A percentile compares a stretch with the other conserved stretches of the same genome.
These are phyloP conservation scores for Chitala chitala DNA, from an alignment of 2,113 vertebrate genomes.

Conservation along the genomic window DNA sequence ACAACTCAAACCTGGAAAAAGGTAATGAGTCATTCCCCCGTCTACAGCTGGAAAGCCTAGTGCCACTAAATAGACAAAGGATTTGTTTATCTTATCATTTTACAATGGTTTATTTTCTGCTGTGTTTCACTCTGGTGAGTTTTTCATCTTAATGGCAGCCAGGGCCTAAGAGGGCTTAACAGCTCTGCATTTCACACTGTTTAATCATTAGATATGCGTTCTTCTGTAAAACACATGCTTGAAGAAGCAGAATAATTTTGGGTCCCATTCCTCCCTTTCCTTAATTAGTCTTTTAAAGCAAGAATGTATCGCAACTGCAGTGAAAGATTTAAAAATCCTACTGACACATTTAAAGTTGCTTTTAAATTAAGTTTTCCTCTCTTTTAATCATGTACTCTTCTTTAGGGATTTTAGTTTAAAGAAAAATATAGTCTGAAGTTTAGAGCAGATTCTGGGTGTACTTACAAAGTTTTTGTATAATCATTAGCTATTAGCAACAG, in stretches of 20 bases:
- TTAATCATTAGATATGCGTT: constrained; percentile 61
- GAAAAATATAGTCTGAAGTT: neutral
- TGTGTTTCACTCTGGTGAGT: constrained; percentile 46
- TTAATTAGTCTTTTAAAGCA: constrained; percentile 55
- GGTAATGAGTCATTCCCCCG: constrained; percentile 40
- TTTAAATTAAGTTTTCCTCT: neutral
- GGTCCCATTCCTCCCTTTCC: constrained; percentile 49
- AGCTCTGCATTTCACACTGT: constrained; percentile 52
- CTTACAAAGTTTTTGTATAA: neutral
- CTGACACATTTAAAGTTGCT: constrained; percentile 1
- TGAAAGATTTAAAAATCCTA: constrained; percentile 3
- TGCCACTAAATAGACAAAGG: constrained; percentile 45
- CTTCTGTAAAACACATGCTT: constrained; percentile 53
- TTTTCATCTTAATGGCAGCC: constrained; percentile 50
- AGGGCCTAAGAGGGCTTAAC: constrained; percentile 52
- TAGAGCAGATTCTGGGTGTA: neutral
- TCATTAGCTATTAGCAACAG: too few species aligned
- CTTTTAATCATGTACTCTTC: neutral
- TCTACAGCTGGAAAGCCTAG: constrained; percentile 41
- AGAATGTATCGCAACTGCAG: constrained; percentile 21
- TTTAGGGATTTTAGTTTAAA: neutral
- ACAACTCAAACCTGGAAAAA: constrained; percentile 35
- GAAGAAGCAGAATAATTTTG: constrained; percentile 57
- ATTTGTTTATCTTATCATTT: constrained; percentile 54
- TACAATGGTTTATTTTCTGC: constrained; percentile 38